These are phyloP conservation scores for Athalia cordata DNA, from an alignment of 2,888 invertebrate genomes.

Conservation along the genomic window DNA sequence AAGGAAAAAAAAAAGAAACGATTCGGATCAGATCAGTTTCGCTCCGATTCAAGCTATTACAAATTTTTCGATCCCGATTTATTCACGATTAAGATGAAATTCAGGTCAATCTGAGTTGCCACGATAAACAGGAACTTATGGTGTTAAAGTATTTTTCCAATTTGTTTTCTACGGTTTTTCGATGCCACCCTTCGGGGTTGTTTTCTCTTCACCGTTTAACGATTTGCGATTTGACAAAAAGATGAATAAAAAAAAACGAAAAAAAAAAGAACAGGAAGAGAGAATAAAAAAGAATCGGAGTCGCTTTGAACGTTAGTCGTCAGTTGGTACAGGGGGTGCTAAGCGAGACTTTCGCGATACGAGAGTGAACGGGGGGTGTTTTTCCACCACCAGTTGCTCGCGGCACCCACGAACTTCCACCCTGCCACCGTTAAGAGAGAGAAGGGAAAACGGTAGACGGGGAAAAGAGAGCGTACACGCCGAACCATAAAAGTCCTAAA, in stretches of 20 bases:
- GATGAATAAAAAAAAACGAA: no score
- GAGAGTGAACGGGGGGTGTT: constrained; percentile 71
- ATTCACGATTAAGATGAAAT: neutral
- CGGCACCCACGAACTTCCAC: constrained; percentile 61
- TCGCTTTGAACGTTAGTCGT: constrained; percentile 61
- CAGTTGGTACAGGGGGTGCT: constrained; percentile 57
- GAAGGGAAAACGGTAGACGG: constrained; percentile 26
- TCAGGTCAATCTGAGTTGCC: neutral
- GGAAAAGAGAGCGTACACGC: constrained; percentile 31
- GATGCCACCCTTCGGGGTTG: neutral
- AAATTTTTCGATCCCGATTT: neutral
- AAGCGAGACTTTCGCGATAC: constrained; percentile 59
- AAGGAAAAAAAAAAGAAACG: no score
- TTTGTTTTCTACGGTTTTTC: neutral
- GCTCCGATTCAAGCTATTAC: no score
- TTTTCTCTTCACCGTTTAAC: constrained; percentile 6
- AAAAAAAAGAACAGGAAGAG: no score
- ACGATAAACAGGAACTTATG: neutral
- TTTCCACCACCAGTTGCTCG: constrained; percentile 74
- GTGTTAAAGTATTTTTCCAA: neutral
- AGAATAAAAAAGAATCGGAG: constrained; percentile 60
- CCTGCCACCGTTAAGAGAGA: constrained; percentile 46
- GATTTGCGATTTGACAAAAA: constrained; percentile 23
- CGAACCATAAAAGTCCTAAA: constrained; percentile 66
- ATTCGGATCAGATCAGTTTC: no score